Percentiles rank a stretch among this genome's conserved stretches.
Evolutionary conservation across 2,113 vertebrate species (phyloP).

Genomic region (Oncorhynchus clarkii): DNA sequence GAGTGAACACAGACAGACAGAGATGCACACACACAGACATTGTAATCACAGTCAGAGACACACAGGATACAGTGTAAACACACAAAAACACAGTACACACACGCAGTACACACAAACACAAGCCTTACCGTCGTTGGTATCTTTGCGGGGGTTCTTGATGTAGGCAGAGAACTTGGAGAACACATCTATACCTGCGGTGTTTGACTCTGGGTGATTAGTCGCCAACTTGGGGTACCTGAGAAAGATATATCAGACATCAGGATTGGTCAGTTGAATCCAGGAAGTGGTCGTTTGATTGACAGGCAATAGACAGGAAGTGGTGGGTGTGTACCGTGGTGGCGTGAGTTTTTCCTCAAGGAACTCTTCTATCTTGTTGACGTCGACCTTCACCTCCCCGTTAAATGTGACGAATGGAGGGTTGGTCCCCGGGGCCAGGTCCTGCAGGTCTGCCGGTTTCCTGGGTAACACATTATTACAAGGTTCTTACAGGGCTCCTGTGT

Average conservation of each 20-base stretch:
- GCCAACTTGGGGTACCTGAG: slow-evolving; percentile 87
- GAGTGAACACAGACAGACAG: neutral
- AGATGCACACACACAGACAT: neutral
- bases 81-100: neutral
- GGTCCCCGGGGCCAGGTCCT: slow-evolving; percentile 89
- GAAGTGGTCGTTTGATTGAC: too few relatives aligned
- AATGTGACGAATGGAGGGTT: slow-evolving; percentile 95
- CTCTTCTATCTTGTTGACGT: slow-evolving; percentile 96
- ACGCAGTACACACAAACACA: neutral
- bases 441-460: slow-evolving; percentile 90
- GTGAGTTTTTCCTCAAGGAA: slow-evolving; percentile 89
- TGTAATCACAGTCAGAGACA: neutral
- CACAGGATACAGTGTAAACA: neutral
- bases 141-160: slow-evolving; percentile 91
- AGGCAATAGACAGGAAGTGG: neutral
- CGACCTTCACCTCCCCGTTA: slow-evolving; percentile 90
- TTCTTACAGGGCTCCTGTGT: too few relatives aligned
- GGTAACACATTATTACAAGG: neutral
- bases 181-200: slow-evolving; percentile 92
- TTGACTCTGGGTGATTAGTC: slow-evolving; percentile 82
- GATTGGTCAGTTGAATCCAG: neutral
- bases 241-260: neutral
- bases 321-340: slow-evolving; percentile 77
- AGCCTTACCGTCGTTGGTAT: slow-evolving; percentile 82
- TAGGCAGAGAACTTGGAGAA: slow-evolving; percentile 97